These are phyloP conservation scores for Drosophila koepferae DNA, from an alignment of 2,888 invertebrate species.

Conservation along the genomic window DNA sequence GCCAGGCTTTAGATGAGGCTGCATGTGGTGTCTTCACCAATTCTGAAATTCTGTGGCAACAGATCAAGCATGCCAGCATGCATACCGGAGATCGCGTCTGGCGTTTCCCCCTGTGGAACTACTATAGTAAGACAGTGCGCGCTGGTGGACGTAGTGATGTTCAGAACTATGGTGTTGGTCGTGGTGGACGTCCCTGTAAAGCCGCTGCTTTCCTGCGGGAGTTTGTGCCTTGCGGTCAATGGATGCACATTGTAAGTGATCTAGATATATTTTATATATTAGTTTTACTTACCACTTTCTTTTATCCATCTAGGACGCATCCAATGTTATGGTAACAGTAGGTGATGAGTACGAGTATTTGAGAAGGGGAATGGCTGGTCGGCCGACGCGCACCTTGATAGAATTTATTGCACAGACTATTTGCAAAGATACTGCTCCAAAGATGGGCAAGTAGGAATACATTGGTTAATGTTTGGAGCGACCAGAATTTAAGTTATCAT, in stretches of 20 bases:
- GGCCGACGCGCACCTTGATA: slow-evolving; percentile 91
- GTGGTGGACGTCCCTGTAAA: slow-evolving; percentile 88
- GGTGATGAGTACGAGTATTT: slow-evolving; percentile 88
- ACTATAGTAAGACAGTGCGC: slow-evolving; percentile 86
- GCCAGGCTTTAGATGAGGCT: slow-evolving; percentile 88
- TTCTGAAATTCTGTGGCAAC: slow-evolving; percentile 88
- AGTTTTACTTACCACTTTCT: background rate
- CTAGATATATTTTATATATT: background rate
- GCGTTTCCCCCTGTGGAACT: slow-evolving; percentile 92
- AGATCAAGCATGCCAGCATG: slow-evolving; percentile 88
- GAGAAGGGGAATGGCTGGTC: slow-evolving; percentile 89
- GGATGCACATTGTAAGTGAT: slow-evolving; percentile 90
- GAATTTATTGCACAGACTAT: slow-evolving; percentile 88
- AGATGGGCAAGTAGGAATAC: slow-evolving; percentile 44
- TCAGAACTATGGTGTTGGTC: slow-evolving; percentile 86
- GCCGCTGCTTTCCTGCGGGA: slow-evolving; percentile 92
- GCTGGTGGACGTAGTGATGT: slow-evolving; percentile 85
- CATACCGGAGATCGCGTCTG: slow-evolving; percentile 93
- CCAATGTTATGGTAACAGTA: slow-evolving; percentile 90
- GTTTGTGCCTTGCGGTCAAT: slow-evolving; percentile 89
- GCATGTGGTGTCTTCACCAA: slow-evolving; percentile 92
- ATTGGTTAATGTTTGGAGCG: background rate
- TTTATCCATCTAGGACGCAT: slow-evolving; percentile 86
- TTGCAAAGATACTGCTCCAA: slow-evolving; percentile 83
- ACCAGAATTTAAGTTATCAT: background rate